Conservation (phyloP, 2,797 vertebrate species). For the Clangula hyemalis region DNA sequence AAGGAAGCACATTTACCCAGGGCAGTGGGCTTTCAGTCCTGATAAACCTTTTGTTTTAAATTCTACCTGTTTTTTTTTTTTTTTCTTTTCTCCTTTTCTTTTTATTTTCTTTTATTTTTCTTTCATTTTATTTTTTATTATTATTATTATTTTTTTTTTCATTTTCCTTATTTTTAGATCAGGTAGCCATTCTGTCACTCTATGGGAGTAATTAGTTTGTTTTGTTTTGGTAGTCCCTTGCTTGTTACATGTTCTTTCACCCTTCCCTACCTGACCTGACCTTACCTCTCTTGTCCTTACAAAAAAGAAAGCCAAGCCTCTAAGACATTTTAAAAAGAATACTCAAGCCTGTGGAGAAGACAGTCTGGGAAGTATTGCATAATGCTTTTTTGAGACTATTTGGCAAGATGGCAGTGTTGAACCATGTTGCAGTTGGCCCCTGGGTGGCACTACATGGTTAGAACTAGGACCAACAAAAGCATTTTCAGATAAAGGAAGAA, state of each 20-base stretch:
- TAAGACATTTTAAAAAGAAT: slow-evolving; percentile 14
- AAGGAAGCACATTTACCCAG: slow-evolving; percentile 78
- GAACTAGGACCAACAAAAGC: slow-evolving; percentile 58
- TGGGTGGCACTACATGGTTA: slow-evolving; percentile 80
- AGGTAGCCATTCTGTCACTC: slow-evolving; percentile 30
- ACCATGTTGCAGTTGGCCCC: slow-evolving; percentile 73
- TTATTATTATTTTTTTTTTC: accelerated
- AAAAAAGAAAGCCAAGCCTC: slow-evolving; percentile 25
- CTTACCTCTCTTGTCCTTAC: neutral
- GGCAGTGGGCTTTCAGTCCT: slow-evolving; percentile 67
- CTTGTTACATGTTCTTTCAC: slow-evolving; percentile 49
- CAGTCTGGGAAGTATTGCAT: neutral
- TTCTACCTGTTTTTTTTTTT: neutral
- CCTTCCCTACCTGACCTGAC: slow-evolving; percentile 12
- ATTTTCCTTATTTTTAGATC: neutral
- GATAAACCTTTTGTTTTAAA: slow-evolving; percentile 73
- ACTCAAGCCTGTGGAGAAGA: neutral
- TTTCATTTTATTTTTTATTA: accelerated
- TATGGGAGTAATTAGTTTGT: slow-evolving; percentile 66
- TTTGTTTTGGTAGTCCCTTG: slow-evolving; percentile 63
- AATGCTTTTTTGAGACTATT: slow-evolving; percentile 50
- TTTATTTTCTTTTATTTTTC: neutral
- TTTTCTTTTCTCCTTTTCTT: neutral
- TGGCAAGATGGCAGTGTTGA: slow-evolving; percentile 57
- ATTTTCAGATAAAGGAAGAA: slow-evolving; percentile 53